A percentile compares a stretch with the other conserved stretches of the same genome.
Conservation (phyloP, 2,113 vertebrate genomes). For the Baryphthengus martii region DNA sequence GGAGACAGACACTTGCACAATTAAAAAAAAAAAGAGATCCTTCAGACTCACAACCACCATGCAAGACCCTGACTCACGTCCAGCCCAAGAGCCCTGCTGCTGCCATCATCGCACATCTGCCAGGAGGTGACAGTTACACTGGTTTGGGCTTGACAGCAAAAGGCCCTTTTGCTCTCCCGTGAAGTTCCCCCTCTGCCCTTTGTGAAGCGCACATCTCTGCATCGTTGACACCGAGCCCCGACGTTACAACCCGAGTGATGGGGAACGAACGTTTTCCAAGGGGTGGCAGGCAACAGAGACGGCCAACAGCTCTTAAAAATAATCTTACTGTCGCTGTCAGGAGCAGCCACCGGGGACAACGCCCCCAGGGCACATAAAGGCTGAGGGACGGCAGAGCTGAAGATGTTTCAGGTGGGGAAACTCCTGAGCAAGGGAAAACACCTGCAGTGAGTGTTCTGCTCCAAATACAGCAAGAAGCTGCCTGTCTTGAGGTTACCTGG, state of each 20-base stretch:
- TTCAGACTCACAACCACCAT: not conserved
- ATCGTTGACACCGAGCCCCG: not conserved
- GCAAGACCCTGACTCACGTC: not conserved
- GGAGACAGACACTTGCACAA: not conserved
- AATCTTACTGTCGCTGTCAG: not conserved
- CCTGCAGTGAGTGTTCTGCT: not conserved
- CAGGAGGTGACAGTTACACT: conserved; percentile 29
- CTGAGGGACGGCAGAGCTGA: not conserved
- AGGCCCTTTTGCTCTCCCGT: conserved; percentile 24
- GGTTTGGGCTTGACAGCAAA: conserved; percentile 14
- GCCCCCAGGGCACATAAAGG: not conserved
- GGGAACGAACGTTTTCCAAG: not conserved
- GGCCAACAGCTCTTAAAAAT: not conserved
- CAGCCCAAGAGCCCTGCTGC: not conserved
- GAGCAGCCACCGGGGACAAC: fast-evolving
- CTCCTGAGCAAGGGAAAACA: not conserved
- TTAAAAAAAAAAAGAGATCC: not conserved
- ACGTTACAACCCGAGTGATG: not conserved
- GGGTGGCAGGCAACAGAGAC: not conserved
- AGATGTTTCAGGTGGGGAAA: not conserved
- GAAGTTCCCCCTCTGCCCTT: not conserved
- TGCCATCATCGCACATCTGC: conserved; percentile 16
- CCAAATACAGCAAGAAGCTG: not conserved
- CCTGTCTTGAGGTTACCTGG: not conserved
- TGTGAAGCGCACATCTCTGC: not conserved